A percentile compares a stretch with the other conserved stretches of the same genome.
These are phyloP conservation scores for Griposia aprilina DNA, from an alignment of 2,888 invertebrate species.

Conservation along the genomic window DNA sequence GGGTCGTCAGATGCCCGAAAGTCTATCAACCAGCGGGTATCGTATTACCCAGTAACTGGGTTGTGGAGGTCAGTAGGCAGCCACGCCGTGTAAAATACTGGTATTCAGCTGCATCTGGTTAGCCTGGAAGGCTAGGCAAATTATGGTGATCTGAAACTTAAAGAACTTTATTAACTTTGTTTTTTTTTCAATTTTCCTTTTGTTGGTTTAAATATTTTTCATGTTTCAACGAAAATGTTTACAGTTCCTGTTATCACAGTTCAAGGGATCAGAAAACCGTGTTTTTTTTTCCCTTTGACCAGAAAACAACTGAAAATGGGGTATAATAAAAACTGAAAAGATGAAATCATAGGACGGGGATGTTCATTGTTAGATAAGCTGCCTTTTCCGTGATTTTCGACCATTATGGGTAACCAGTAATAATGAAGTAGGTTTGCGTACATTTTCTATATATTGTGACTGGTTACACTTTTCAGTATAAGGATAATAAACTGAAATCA, in stretches of 20 bases:
- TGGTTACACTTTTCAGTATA: too few species aligned
- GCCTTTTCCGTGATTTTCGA: slow-evolving; percentile 39
- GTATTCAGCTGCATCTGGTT: background rate
- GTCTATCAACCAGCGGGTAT: too few species aligned
- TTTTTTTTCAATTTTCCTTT: background rate
- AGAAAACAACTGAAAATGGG: slow-evolving; percentile 14
- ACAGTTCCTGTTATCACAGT: background rate
- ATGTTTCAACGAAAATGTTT: background rate
- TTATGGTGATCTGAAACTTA: background rate
- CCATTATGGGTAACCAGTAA: slow-evolving; percentile 13
- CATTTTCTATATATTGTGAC: too few species aligned
- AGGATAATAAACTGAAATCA: too few species aligned
- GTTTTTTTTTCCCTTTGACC: background rate
- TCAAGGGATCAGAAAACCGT: slow-evolving; percentile 4
- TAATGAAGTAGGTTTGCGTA: background rate
- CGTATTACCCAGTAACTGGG: too few species aligned
- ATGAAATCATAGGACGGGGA: slow-evolving; percentile 21
- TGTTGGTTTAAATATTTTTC: background rate
- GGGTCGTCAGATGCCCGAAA: too few species aligned
- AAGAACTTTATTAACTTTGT: background rate
- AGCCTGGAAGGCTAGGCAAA: background rate
- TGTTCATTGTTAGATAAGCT: slow-evolving; percentile 39
- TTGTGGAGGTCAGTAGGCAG: too few species aligned
- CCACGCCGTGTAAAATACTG: too few species aligned
- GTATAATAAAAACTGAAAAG: slow-evolving; percentile 30